Evolutionary conservation across 2,888 invertebrate species (phyloP).

Genomic region (Aphodius granarius): DNA sequence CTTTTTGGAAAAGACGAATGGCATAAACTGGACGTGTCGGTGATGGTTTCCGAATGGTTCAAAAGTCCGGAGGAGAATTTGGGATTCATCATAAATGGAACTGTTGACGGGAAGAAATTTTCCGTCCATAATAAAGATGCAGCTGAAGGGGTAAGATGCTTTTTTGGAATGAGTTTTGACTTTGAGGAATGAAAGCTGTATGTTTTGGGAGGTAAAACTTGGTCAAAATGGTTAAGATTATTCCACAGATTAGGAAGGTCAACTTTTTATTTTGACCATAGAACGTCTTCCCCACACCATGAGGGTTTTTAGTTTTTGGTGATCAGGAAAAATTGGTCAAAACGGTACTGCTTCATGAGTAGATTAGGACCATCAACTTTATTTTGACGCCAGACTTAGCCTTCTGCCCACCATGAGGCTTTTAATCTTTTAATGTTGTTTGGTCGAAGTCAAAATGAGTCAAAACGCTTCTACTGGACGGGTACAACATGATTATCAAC

Average conservation of each 20-base stretch:
- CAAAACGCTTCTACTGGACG: no score
- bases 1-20: slow-evolving; percentile 67
- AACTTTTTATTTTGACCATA: not conserved
- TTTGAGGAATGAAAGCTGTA: no score
- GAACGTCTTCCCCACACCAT: no score
- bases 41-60: slow-evolving; percentile 77
- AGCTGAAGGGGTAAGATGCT: slow-evolving; percentile 14
- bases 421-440: no score
- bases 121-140: slow-evolving; percentile 16
- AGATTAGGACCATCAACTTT: no score
- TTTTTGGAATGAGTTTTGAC: not conserved
- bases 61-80: slow-evolving; percentile 72
- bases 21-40: slow-evolving; percentile 74
- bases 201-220: no score
- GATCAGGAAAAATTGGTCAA: not conserved
- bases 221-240: not conserved
- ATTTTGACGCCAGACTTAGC: no score
- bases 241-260: not conserved
- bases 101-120: slow-evolving; percentile 57
- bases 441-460: no score
- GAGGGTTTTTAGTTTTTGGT: no score
- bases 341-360: no score
- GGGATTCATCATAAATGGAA: slow-evolving; percentile 75
- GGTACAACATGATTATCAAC: no score
- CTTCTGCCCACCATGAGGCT: no score